These are phyloP conservation scores for Tyto alba DNA, from an alignment of 2,113 vertebrate genomes.

Conservation along the genomic window DNA sequence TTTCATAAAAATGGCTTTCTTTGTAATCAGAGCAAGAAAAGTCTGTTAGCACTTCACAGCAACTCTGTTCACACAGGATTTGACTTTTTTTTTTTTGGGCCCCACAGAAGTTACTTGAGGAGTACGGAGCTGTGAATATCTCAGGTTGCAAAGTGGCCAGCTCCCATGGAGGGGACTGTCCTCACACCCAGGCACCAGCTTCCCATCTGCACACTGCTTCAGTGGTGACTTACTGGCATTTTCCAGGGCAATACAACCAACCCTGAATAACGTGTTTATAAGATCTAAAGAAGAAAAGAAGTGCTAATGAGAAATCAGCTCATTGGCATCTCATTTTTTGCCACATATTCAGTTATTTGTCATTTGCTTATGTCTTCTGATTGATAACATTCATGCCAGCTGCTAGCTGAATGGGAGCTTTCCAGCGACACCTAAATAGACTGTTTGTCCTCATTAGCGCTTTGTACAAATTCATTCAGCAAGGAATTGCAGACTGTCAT, in stretches of 20 bases:
- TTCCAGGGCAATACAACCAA: neutral
- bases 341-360: slow-evolving; percentile 63
- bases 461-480: slow-evolving; percentile 53
- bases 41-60: neutral
- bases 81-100: neutral
- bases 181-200: neutral
- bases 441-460: slow-evolving; percentile 64
- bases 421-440: slow-evolving; percentile 40
- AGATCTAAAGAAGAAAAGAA: slow-evolving; percentile 47
- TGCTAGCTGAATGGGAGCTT: slow-evolving; percentile 63
- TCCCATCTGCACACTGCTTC: neutral
- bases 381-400: slow-evolving; percentile 59
- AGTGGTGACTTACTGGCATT: slow-evolving; percentile 3
- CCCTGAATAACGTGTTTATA: slow-evolving; percentile 37
- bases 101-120: neutral
- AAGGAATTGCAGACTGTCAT: neutral
- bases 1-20: neutral
- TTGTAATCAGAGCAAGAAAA: neutral
- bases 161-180: neutral
- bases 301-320: slow-evolving; percentile 62
- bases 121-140: neutral
- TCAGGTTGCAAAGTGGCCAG: neutral
- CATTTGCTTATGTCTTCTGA: slow-evolving; percentile 52
- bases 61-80: fast-evolving
- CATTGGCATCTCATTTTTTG: slow-evolving; percentile 61